Evolutionary conservation across 2,113 vertebrate genomes (phyloP).

Genomic region (Brachirus orientalis): DNA sequence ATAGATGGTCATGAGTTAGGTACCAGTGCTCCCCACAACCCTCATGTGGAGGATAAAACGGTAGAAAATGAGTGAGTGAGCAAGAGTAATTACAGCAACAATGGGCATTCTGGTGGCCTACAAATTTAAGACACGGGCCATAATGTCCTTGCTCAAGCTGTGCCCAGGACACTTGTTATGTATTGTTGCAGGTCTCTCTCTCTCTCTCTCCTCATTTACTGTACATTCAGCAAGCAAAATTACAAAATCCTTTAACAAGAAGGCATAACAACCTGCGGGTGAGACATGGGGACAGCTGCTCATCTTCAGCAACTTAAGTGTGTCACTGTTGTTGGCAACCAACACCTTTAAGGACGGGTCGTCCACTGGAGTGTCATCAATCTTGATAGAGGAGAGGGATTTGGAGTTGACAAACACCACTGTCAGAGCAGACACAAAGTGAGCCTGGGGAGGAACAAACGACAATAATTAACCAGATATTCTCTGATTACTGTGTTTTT

Average conservation of each 20-base stretch:
- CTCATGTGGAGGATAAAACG: too few relatives aligned
- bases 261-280: conserved; percentile 67
- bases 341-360: conserved; percentile 94
- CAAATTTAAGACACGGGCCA: background rate
- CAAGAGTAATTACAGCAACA: background rate
- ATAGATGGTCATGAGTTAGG: background rate
- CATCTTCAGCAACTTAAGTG: conserved; percentile 93
- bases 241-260: background rate
- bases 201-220: background rate
- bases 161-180: background rate
- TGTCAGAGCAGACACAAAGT: conserved; percentile 91
- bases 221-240: background rate
- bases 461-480: background rate
- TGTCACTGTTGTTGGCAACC: conserved; percentile 95
- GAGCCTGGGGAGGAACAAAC: conserved; percentile 56
- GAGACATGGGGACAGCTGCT: conserved; percentile 89
- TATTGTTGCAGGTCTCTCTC: background rate
- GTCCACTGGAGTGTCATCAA: conserved; percentile 93
- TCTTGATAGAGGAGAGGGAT: conserved; percentile 94
- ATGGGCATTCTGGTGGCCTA: background rate
- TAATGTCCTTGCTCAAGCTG: background rate
- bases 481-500: too few relatives aligned
- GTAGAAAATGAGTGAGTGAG: too few relatives aligned
- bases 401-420: conserved; percentile 98
- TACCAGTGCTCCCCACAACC: too few relatives aligned